Conservation (phyloP, 2,888 invertebrate species). For the Nineta flava region DNA sequence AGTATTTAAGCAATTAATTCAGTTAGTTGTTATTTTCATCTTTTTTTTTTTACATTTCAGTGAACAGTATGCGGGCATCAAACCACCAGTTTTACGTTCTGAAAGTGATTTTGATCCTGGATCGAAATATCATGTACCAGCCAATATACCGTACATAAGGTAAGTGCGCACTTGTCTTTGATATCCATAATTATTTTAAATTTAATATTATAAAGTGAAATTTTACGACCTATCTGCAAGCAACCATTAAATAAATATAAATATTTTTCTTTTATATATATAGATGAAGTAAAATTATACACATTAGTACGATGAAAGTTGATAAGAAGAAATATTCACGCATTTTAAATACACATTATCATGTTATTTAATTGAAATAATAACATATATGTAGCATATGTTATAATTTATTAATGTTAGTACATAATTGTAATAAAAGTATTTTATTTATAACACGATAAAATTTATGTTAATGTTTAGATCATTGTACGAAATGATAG, state of each 20-base stretch:
- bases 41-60: constrained; percentile 32
- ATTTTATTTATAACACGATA: no score
- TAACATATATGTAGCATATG: no score
- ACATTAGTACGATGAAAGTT: neutral
- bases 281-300: neutral
- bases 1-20: no score
- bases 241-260: neutral
- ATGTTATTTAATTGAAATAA: no score
- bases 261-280: neutral
- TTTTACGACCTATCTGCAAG: neutral
- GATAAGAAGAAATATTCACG: no score
- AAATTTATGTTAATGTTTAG: no score
- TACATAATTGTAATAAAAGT: no score
- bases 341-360: no score
- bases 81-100: constrained; percentile 69
- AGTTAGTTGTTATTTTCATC: no score
- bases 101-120: constrained; percentile 87
- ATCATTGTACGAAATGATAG: no score
- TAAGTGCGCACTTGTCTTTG: constrained; percentile 36
- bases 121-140: constrained; percentile 82
- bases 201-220: neutral
- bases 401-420: no score
- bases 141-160: constrained; percentile 81
- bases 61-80: constrained; percentile 70
- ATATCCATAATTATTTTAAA: neutral